Percentiles rank a stretch among this genome's conserved stretches.
These are phyloP conservation scores for Drosophila kohkoa DNA, from an alignment of 1,140 invertebrate genomes.

Conservation along the genomic window DNA sequence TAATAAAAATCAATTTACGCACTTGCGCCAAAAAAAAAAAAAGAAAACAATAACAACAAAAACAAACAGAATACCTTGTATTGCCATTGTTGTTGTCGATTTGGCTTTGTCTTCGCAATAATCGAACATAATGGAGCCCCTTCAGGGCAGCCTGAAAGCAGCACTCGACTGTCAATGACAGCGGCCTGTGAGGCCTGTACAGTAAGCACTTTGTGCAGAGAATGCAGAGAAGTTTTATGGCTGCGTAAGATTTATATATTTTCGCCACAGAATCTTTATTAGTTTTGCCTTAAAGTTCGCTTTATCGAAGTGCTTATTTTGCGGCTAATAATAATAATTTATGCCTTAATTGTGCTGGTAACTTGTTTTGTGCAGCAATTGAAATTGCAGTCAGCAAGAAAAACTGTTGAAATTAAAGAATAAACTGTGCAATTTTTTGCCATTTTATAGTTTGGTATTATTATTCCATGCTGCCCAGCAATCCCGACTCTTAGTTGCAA, in stretches of 20 bases:
- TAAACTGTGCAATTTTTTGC: neutral
- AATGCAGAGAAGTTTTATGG: neutral
- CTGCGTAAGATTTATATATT: neutral
- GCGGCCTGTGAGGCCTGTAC: neutral
- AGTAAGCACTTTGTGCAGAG: slow-evolving; percentile 1
- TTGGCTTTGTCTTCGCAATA: slow-evolving; percentile 59
- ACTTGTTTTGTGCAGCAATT: neutral
- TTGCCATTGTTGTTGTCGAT: slow-evolving; percentile 23
- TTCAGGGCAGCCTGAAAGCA: slow-evolving; percentile 3
- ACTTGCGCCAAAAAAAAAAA: slow-evolving; percentile 27
- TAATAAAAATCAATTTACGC: slow-evolving; percentile 78
- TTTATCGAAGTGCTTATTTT: too few species aligned
- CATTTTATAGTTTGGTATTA: neutral
- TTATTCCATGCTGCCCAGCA: neutral
- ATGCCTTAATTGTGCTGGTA: neutral
- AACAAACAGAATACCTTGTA: neutral
- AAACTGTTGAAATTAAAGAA: neutral
- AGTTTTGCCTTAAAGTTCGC: neutral
- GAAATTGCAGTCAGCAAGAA: neutral
- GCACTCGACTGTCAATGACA: slow-evolving; percentile 5
- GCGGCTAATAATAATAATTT: neutral
- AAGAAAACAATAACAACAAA: neutral
- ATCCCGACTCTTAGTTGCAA: neutral
- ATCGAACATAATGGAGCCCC: slow-evolving; percentile 69
- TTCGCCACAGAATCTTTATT: neutral